Evolutionary conservation across 2,113 vertebrate genomes (phyloP).

Genomic region (Regulus satrapa): DNA sequence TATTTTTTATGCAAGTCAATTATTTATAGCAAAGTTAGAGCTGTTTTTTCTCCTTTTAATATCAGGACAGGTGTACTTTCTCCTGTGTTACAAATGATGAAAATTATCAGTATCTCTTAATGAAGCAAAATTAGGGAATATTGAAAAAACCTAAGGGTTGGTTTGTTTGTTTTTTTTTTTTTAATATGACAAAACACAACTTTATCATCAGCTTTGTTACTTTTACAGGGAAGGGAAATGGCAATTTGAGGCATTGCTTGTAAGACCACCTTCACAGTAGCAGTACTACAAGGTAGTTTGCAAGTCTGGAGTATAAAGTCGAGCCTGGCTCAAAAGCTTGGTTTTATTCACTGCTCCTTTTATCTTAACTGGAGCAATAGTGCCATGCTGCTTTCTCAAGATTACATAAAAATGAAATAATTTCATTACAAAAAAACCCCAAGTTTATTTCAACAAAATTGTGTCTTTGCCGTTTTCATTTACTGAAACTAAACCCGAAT

Average conservation of each 20-base stretch:
- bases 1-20: not conserved
- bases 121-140: not conserved
- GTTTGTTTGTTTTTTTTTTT: not conserved
- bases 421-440: not conserved
- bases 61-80: not conserved
- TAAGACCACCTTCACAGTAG: not conserved
- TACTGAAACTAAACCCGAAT: not conserved
- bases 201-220: not conserved
- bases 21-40: not conserved
- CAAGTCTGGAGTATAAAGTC: not conserved
- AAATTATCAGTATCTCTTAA: not conserved
- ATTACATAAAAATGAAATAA: not conserved
- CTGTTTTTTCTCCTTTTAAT: not conserved
- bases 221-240: not conserved
- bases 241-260: not conserved
- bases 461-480: not conserved
- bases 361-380: not conserved
- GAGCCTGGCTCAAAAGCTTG: not conserved
- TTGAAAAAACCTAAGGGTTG: not conserved
- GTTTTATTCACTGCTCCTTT: not conserved
- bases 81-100: not conserved
- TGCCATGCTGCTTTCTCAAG: not conserved
- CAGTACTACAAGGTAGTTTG: not conserved
- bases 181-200: not conserved
- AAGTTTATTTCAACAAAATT: not conserved